Base-by-base conservation (phyloP, 2,113 vertebrate species). In the Sterna hirundo region DNA sequence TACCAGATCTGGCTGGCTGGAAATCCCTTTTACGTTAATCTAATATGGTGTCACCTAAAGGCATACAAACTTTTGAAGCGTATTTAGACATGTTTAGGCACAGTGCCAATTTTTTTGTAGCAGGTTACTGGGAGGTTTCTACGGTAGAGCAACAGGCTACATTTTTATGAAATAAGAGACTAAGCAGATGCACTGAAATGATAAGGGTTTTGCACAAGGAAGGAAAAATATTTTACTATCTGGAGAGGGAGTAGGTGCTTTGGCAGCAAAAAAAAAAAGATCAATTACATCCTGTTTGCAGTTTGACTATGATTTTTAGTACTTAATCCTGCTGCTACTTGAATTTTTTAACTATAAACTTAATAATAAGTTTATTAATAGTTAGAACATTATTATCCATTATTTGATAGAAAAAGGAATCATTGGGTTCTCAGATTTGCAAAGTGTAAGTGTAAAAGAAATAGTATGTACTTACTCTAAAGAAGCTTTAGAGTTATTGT, bases 61-160 rank as follows among this genome's bases (percentile, higher is more conserved):
- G 8, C 30, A 8, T 42, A 71, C 0, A 6, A 75, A 76, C 47
- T 78, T 83, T 44, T 87, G 55, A 84, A 55, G 70, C 0, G 0
- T 57, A 44, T 79, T 77, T 71, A 74, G 76, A 61, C 55, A 18
- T 47, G 34, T 84, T 82, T 72, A 60, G 47, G 36, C 20, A 78
- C 17, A 57, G 14, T 83, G 13, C 64, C 51, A 64, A 6, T 3
- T 36, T 58, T 69, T 95, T 38, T 75, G n/a, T 72, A 84, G 61
- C 55, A 47, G 7, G 22, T 38, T 77, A 9, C 57, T 83, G 51
- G 27, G 64, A 58, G 10, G 19, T 85, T 77, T 72, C 32, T 88
- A 10, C 7, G 13, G 29, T 66, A 65, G 9, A 60, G 44, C n/a
- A 90, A 21, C 22, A 26, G 29, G 34, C 26, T 85, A 38, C 12